Evolutionary conservation across 2,888 invertebrate species (phyloP).

Genomic region (Cyrtodaria siliqua): DNA sequence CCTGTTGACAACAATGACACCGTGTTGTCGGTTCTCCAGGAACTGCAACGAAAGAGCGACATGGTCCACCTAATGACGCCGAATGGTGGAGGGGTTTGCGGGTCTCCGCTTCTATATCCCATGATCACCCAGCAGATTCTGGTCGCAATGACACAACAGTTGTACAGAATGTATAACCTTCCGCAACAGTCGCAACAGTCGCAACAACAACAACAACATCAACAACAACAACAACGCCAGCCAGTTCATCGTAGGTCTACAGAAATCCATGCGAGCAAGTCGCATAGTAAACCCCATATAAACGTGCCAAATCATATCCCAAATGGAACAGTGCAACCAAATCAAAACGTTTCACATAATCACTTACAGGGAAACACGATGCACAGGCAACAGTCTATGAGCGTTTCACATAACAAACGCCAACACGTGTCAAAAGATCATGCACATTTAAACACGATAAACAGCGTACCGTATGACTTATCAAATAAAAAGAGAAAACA

Average conservation of each 20-base stretch:
- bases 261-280: conserved; percentile 1
- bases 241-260: not conserved
- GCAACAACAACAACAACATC: not conserved
- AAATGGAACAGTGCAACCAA: too few relatives aligned
- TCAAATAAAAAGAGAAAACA: conserved; percentile 45
- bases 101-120: conserved; percentile 39
- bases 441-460: too few relatives aligned
- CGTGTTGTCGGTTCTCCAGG: conserved; percentile 38
- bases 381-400: too few relatives aligned
- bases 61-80: conserved; percentile 30
- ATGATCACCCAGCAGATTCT: conserved; percentile 52
- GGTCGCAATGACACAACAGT: conserved; percentile 53
- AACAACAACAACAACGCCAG: not conserved
- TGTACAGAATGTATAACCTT: conserved; percentile 43
- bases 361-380: too few relatives aligned
- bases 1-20: conserved; percentile 35
- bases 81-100: conserved; percentile 4
- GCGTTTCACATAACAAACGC: too few relatives aligned
- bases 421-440: too few relatives aligned
- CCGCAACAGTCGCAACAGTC: conserved; percentile 8
- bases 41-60: conserved; percentile 38
- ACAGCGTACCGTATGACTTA: not conserved
- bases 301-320: too few relatives aligned
- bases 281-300: too few relatives aligned
- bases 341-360: too few relatives aligned